Base-by-base conservation (phyloP, 2,113 vertebrate species). In the Amphiprion percula region DNA sequence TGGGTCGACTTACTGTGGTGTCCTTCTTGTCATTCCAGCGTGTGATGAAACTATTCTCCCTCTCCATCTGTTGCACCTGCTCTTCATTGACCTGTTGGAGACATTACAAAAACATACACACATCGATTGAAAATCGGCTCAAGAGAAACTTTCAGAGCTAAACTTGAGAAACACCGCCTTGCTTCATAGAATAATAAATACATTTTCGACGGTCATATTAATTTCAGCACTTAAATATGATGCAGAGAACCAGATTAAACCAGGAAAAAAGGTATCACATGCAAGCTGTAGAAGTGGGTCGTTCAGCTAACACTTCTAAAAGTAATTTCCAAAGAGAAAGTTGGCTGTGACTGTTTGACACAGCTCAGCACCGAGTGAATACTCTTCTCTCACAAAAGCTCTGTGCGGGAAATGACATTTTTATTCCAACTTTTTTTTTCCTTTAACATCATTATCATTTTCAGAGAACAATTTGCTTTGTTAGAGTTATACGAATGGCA, bases 1-100 rank as follows among this genome's bases (percentile, higher is more conserved):
- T 10, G 7, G 74, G 78, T 79, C 47, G 67, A 90, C 94, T 91
- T 93, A 98, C 98, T 74, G 96, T 96, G 80, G 96, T 94, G 92
- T 99, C 96, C 91, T 98, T 99, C 96, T 97, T 97, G 80, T 98
- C 96, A 84, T 98, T 99, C 98, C 97, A 99, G 79, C 94, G 96
- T 39, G 95, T 96, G 92, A 99, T 99, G 93, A 97, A 99, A 82
- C 96, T 95, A 90, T 98, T 99, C 88, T 99, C 98, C 91, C 90
- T 96, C 91, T 98, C 97, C 97, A 99, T 99, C 96, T 99, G 97
- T 91, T 95, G 97, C 88, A 97, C 94, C 90, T 97, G 97, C 33
- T 97, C 96, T 93, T 97, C 95, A 84, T 96, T 97, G 93, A 99
- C 95, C 98, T 99, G 94, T 92, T 79, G 83, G 81, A 77, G 54